Evolutionary conservation across 2,888 invertebrate species (phyloP), one percentile per base, ranked within the genome.

Genomic region (Phaedon cochleariae): DNA sequence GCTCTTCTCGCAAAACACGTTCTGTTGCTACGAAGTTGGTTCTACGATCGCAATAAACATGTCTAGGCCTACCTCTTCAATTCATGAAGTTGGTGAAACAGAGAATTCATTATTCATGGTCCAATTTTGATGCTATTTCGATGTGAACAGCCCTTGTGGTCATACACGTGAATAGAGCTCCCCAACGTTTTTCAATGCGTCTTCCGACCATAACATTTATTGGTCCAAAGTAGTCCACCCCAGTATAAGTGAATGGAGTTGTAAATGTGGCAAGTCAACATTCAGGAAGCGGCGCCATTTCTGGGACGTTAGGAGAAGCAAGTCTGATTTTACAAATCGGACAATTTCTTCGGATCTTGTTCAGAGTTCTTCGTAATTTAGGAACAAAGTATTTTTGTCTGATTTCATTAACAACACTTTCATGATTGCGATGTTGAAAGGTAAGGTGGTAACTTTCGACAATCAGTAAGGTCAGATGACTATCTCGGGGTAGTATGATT

Each of bases 171-270:
- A 64, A 64, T 1, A 64, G n/a, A 12, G 58, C 41, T 41, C 51
- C 58, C 64, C 64, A 64, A 29, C 67, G 17, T 62, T 64, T 67
- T 15, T 67, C 59, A 6, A 31, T 46, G 17, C 67, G 41, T 67
- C 64, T 60, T 51, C 64, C 67, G 20, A 67, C 29, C 1, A 15
- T 12, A 20, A 61, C 61, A 49, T 51, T 57, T 9, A 67, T 67
- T 46, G 67, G 67, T 1, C 67, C 67, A 53, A 64, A 64, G 22
- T 66, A 67, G 29, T 67, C 67, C 2, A 67, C 59, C 4, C 61
- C 64, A 21, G 59, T 64, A n/a, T 52, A 48, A 10, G 60, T 62
- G 22, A 63, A 66, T 53, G 66, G 48, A 26, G 46, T 17, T 9
- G 21, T 29, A 26, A 18, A 64, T 12, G 46, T 37, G 6, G 53